phyloP scores from a whole-genome alignment of 2,113 vertebrate species.

The Acrocephalus kingi region DNA sequence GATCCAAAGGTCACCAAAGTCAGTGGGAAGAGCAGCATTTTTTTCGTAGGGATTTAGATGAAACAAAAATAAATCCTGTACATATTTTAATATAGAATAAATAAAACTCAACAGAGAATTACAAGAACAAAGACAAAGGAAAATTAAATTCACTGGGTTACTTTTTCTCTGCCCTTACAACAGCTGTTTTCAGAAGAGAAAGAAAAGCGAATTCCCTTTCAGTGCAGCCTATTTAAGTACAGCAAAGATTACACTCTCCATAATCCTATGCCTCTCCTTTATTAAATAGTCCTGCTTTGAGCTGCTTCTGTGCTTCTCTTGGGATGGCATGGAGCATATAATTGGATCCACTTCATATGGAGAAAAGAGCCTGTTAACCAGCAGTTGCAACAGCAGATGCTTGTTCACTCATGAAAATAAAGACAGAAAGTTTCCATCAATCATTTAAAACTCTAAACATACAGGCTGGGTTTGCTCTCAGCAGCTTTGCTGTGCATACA shows the following conservation, averaged over 20 bases:
- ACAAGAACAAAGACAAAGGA: background rate
- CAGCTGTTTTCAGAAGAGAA: background rate
- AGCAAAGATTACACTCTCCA: background rate
- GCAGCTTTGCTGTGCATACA: background rate
- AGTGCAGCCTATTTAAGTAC: background rate
- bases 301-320: conserved; percentile 3
- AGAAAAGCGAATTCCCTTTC: background rate
- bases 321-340: background rate
- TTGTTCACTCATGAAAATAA: conserved; percentile 6
- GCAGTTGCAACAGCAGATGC: background rate
- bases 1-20: conserved; percentile 37
- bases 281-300: conserved; percentile 1
- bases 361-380: conserved; percentile 14
- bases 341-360: conserved; percentile 4
- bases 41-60: background rate
- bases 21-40: background rate
- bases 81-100: background rate
- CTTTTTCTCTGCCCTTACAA: background rate
- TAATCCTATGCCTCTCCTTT: background rate
- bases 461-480: background rate
- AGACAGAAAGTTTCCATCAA: conserved; percentile 1
- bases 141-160: background rate
- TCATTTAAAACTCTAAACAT: conserved; percentile 15
- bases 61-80: background rate
- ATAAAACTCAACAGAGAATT: background rate